Evolutionary conservation across 2,888 invertebrate genomes (phyloP).

Genomic region (Tachina lurida): DNA sequence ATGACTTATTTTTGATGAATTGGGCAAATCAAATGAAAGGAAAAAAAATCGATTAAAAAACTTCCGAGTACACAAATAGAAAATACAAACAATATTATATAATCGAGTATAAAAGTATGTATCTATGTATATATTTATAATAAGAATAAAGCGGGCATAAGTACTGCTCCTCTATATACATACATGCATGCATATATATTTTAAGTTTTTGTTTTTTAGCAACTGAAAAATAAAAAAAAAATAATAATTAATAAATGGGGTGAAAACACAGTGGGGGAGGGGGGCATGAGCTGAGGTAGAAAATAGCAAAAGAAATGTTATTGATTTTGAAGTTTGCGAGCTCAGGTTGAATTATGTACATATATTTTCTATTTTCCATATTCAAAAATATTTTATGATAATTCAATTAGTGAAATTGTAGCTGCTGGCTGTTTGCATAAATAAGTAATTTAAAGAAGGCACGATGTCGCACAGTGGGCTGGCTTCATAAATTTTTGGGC

Average conservation of each 20-base stretch:
- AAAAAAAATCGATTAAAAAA: slow-evolving; percentile 73
- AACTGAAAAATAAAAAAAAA: slow-evolving; percentile 45
- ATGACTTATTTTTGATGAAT: slow-evolving; percentile 82
- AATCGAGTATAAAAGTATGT: slow-evolving; percentile 25
- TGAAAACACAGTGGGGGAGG: slow-evolving; percentile 30
- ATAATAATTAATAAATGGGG: slow-evolving; percentile 63
- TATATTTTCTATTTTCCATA: background rate
- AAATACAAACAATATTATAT: slow-evolving; percentile 66
- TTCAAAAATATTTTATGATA: slow-evolving; percentile 7
- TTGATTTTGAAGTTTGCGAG: slow-evolving; percentile 46
- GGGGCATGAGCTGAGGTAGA: background rate
- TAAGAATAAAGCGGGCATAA: slow-evolving; percentile 2
- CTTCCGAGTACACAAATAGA: slow-evolving; percentile 68
- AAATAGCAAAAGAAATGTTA: slow-evolving; percentile 6
- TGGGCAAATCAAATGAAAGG: slow-evolving; percentile 81
- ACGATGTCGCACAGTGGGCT: too few relatives aligned
- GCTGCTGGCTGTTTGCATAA: background rate
- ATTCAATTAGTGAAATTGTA: background rate
- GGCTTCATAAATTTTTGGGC: too few relatives aligned
- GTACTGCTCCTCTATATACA: slow-evolving; percentile 36
- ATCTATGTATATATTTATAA: slow-evolving; percentile 2
- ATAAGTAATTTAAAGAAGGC: too few relatives aligned
- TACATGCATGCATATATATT: slow-evolving; percentile 52
- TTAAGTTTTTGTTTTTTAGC: slow-evolving; percentile 33
- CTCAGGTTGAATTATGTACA: slow-evolving; percentile 37